Evolutionary conservation across 2,888 invertebrate species (phyloP), one percentile per base, ranked within the genome.

Genomic region (Hanleya hanleyi): DNA sequence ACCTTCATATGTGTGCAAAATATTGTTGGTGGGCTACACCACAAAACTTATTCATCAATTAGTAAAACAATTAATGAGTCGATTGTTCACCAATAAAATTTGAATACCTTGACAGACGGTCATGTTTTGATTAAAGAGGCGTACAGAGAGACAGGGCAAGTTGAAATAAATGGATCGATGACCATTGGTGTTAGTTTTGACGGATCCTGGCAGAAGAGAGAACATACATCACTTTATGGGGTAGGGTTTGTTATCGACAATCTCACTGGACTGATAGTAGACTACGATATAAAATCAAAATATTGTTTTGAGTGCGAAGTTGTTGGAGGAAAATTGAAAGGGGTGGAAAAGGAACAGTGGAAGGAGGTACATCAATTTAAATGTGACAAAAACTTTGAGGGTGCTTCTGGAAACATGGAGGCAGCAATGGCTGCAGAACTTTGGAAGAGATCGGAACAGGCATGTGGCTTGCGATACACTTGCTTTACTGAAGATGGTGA

Each of bases 401-500:
- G 38, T 3, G 7, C 1, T 12, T 35, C 69, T 26, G 69, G 69
- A 7, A 35, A 61, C 38, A 69, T 69, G 69, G 69, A 69, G 69
- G 7, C 69, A 22, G 18, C 29, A n/a, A 69, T 61, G 26, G 61
- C 62, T 26, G n/a, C 50, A n/a, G 18, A 18, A 12, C 61, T 69
- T 2, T 69, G 69, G 69, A 32, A 32, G 7, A 2, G 62, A n/a
- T 61, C 69, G n/a, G 29, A 32, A 12, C 61, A 62, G 9, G 57
- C 61, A 7, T 36, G 37, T 61, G 61, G 69, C 18, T 61, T 69
- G 15, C 51, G 69, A 33, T 69, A 69, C 36, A 37, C 61, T 26
- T 33, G 33, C 26, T 22, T 69, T 26, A 69, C 37, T 36, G 62
- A 61, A 15, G 69, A 69, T 69, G 69, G 69, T 26, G 69, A 69